These are phyloP conservation scores for Melierax canorus DNA, from an alignment of 2,113 vertebrate species.

Conservation along the genomic window DNA sequence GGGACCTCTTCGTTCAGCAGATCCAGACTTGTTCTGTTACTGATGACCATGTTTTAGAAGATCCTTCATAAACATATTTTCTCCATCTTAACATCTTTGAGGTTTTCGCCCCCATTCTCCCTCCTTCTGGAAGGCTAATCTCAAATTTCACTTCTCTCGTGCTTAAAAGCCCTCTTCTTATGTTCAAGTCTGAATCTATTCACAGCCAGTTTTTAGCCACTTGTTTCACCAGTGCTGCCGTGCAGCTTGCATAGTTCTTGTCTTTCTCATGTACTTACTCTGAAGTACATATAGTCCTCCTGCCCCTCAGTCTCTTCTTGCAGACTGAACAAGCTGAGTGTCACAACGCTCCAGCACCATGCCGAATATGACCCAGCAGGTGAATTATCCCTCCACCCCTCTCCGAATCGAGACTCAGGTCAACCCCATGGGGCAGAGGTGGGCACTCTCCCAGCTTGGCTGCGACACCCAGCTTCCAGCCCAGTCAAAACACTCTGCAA, in stretches of 20 bases:
- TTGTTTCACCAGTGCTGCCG: neutral
- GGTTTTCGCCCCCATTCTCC: neutral
- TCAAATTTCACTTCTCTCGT: neutral
- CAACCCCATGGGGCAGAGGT: neutral
- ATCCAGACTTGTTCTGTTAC: neutral
- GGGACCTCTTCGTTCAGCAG: neutral
- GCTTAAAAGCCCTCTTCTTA: neutral
- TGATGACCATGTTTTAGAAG: neutral
- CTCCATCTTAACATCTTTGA: neutral
- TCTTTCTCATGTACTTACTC: neutral
- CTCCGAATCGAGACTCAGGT: neutral
- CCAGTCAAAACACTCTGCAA: neutral
- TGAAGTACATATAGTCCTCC: rapidly evolving
- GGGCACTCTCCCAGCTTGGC: neutral
- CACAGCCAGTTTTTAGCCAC: neutral
- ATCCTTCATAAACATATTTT: neutral
- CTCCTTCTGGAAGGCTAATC: neutral
- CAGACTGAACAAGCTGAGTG: neutral
- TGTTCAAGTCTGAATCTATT: neutral
- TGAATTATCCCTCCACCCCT: neutral
- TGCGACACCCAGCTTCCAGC: neutral
- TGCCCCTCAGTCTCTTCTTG: neutral
- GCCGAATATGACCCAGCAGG: neutral
- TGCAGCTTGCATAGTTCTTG: neutral
- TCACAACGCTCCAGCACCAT: neutral